Evolutionary conservation across 2,113 vertebrate genomes (phyloP).

Genomic region (Sterrhoptilus dennistouni): DNA sequence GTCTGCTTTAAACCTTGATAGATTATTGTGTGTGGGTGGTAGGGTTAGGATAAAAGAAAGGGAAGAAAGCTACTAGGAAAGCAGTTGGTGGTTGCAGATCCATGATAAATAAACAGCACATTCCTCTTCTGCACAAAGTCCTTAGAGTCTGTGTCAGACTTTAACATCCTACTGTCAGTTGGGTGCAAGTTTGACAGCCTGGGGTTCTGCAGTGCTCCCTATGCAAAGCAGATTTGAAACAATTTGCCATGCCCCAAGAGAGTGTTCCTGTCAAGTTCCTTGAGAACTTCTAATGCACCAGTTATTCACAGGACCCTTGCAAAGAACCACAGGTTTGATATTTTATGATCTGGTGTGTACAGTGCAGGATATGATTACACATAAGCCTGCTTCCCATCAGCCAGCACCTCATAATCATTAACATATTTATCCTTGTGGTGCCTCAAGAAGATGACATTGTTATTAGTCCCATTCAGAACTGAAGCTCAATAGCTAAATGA

Average conservation of each 20-base stretch:
- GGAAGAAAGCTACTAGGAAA: constrained; percentile 41
- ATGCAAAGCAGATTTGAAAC: not conserved
- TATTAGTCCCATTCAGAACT: constrained; percentile 30
- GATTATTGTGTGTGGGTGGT: constrained; percentile 43
- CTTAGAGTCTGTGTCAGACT: constrained; percentile 24
- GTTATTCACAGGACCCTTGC: constrained; percentile 17
- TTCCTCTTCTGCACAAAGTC: constrained; percentile 27
- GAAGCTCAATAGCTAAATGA: constrained; percentile 16
- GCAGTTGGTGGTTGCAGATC: constrained; percentile 33
- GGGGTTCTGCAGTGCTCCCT: not conserved
- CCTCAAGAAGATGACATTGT: constrained; percentile 50
- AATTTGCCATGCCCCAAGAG: not conserved
- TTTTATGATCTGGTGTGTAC: constrained; percentile 38
- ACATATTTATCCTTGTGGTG: constrained; percentile 39
- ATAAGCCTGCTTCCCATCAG: constrained; percentile 54
- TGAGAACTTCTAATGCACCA: not conserved
- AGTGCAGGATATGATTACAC: constrained; percentile 56
- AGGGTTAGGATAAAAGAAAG: constrained; percentile 46
- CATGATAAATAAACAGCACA: constrained; percentile 59
- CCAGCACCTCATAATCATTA: constrained; percentile 31
- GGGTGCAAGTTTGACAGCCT: constrained; percentile 23
- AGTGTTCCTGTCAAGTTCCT: not conserved
- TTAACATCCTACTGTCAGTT: constrained; percentile 23
- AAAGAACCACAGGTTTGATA: not conserved
- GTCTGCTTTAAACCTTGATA: constrained; percentile 21